Base-by-base conservation (phyloP, 1,140 invertebrate species). In the Penaeus indicus region DNA sequence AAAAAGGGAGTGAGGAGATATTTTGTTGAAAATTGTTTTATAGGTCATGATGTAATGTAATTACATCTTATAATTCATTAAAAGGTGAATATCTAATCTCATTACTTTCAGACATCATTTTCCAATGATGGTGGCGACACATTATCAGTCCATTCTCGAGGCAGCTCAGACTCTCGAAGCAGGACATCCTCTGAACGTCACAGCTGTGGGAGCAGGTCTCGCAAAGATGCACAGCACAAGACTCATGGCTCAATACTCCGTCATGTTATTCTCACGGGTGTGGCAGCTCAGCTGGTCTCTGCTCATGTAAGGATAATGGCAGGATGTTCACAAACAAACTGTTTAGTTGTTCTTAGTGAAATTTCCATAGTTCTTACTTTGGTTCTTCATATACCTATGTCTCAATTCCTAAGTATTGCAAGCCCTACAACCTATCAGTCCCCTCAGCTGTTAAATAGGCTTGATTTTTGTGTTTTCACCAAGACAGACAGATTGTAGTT, bases 261-360 rank as follows among this genome's bases (percentile, higher is more conserved):
- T 77, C 97, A 97, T 92, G 95, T 96, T 47, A 95, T 96, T 77
- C 93, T 98, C 21, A 96, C 97, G 93, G 96, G 96, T 90, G 95
- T 98, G 62, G 96, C 97, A n/a, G 94, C 96, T 38, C 97, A 98
- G 93, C 94, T 98, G n/a, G 93, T 94, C 25, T 96, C 96, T 32
- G 96, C 96, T 27, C 94, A 95, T 85, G 96, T 97, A 94, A 94
- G 94, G 93, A 86, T 54, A 54, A 54, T 54, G 10, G 5, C 10
- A 11, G 10, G 54, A 54, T 42, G 38, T 42, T 42, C 38, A 42
- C 5, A 42, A 8, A 42, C 4, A 42, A 42, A 42, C 38, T 42
- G 7, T 42, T 42, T 8, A 54, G 16, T 54, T 54, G 16, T 13
- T 8, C 54, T 54, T 13, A 13, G 16, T 16, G 16, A 54, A 54